These are phyloP conservation scores for Brachionus manjavacas DNA, from an alignment of 1,140 invertebrate genomes.

Conservation along the genomic window DNA sequence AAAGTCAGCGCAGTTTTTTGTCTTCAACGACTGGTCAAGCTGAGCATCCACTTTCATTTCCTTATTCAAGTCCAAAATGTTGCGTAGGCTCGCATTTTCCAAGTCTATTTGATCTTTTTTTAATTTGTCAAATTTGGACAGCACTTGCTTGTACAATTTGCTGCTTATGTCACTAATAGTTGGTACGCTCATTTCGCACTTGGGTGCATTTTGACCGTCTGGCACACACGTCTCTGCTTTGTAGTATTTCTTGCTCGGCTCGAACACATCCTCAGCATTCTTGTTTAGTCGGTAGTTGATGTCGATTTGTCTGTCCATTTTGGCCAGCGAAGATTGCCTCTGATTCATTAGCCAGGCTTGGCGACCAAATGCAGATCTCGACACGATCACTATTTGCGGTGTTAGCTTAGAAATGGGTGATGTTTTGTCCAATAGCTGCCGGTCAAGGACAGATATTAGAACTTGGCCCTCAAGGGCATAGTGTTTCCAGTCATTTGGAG, in stretches of 20 bases:
- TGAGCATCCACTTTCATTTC: background rate
- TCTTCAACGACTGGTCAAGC: background rate
- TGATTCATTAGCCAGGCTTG: constrained; percentile 89
- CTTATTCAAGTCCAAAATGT: background rate
- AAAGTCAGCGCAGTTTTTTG: constrained; percentile 63
- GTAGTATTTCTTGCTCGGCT: background rate
- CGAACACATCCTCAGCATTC: background rate
- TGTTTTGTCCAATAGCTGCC: constrained; percentile 69
- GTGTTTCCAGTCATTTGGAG: constrained; percentile 62
- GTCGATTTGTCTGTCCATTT: background rate
- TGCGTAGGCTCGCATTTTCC: constrained; percentile 50
- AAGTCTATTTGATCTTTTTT: constrained; percentile 52
- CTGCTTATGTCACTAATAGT: constrained; percentile 68
- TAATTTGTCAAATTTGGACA: constrained; percentile 59
- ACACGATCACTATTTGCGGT: constrained; percentile 68
- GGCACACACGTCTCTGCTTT: background rate
- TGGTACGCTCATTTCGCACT: constrained; percentile 75
- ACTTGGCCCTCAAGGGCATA: constrained; percentile 83
- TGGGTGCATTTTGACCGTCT: constrained; percentile 48
- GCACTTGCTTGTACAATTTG: constrained; percentile 59
- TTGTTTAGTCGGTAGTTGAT: background rate
- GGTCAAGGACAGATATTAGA: constrained; percentile 80
- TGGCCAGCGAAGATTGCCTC: constrained; percentile 60
- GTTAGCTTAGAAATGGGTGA: constrained; percentile 60
- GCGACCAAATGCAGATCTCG: constrained; percentile 82